Evolutionary conservation across 2,888 invertebrate genomes (phyloP), one percentile per base, ranked within the genome.

Genomic region (Morpho deidamia): DNA sequence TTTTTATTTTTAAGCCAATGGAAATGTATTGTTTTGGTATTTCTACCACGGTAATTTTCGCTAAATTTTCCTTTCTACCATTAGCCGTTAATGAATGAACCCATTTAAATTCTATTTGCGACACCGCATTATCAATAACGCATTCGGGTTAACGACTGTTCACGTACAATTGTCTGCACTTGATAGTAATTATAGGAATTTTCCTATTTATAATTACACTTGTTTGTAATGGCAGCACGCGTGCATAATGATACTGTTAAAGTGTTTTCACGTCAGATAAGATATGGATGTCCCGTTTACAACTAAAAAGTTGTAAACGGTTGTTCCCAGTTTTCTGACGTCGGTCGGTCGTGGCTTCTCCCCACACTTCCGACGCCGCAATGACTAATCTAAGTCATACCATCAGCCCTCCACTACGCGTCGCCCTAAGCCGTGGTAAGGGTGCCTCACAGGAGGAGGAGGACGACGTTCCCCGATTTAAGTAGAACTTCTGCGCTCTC

Each of bases 1-100:
- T n/a, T 23, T 5, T 23, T 23, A 23, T 23, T 23, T 23, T 5
- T 23, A 23, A 23, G 4, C 23, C 23, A 5, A 23, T 23, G 23
- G 3, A 3, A 23, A 23, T 23, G n/a, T n/a, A 23, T 23, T 23
- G 23, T 23, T 23, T 23, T 23, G 5, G 23, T 23, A 23, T 23
- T 23, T 5, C 5, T 5, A 23, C 5, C 23, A 23, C 23, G 23
- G 23, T 54, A 71, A 72, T 65, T 69, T 68, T 76, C 70, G 82
- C 83, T 68, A 83, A 85, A 84, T 83, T 83, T 87, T 86, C 84
- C 87, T 81, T 74, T 72, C 70, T 70, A 71, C 72, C 70, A 78
- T 79, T 63, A 65, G 64, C 58, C 11, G 37, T 64, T 81, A 81
- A 87, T 81, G 64, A 70, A 65, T 62, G 59, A 66, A 66, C 43